Evolutionary conservation across 2,888 invertebrate species (phyloP), one percentile per base, ranked within the genome.

Genomic region (Scelioninae gen. 2): DNA sequence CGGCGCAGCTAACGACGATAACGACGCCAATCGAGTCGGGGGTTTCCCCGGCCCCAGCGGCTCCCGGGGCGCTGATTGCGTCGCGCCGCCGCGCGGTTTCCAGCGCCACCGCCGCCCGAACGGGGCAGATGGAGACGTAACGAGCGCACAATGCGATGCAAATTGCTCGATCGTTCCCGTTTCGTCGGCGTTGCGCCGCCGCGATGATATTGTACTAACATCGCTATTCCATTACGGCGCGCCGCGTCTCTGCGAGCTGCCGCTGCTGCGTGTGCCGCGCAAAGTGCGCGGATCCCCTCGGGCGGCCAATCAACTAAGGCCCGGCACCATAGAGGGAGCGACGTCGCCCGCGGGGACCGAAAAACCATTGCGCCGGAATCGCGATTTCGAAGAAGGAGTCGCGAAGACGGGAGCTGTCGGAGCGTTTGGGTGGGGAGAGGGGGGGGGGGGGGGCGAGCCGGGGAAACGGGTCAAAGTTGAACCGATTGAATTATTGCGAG

Each of bases 221-320:
- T 85, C 83, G 83, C 85, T 85, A 85, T 85, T 83, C 84, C 81
- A 85, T 85, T 85, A 85, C 83, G 80, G 83, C 78, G 84, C 84
- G 84, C 85, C 58, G n/a, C 81, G 81, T 75, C 80, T 81, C 79
- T 79, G 79, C 78, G 80, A 79, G 78, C 78, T 76, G 75, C 78
- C 52, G 60, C 45, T 67, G 77, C 76, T n/a, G n/a, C n/a, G n/a
- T n/a, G 73, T 71, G 60, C 71, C 75, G 73, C 63, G 64, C 48
- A 61, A 64, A 53, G 64, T 77, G 75, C 75, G 75, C 75, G 74
- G 67, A 80, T 80, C 82, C 82, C 84, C 82, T 77, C 82, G 80
- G 82, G 83, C 84, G 78, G 79, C 83, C 85, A 84, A 85, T 85
- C 83, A 83, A 80, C 84, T 84, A 84, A 84, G 83, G 71, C 57